Conservation (phyloP, 2,888 invertebrate genomes). For the Boloria euphrosyne region DNA sequence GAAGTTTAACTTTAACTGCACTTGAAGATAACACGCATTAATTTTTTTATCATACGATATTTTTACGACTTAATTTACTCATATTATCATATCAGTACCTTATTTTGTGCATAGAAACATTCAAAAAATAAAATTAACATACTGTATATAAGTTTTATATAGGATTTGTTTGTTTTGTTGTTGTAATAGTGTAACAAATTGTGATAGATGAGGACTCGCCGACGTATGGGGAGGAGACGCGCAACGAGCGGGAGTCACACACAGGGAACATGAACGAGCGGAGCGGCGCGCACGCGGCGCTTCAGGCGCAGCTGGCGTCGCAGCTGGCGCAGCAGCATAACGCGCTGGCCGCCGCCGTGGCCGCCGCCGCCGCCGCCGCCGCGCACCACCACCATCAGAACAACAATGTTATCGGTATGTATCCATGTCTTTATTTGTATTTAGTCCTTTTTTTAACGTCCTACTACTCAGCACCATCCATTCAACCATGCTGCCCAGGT, state of each 20-base stretch:
- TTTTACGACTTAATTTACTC: too few species aligned
- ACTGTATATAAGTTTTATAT: too few species aligned
- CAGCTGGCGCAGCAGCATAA: constrained; percentile 84
- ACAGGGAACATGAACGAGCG: constrained; percentile 52
- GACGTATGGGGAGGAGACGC: constrained; percentile 70
- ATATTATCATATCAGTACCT: too few species aligned
- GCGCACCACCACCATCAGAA: constrained; percentile 84
- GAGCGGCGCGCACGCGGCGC: constrained; percentile 70
- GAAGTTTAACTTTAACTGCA: too few species aligned
- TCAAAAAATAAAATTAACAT: too few species aligned
- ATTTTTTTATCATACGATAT: too few species aligned
- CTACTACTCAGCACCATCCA: too few species aligned
- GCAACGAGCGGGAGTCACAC: constrained; percentile 46
- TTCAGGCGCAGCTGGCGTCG: constrained; percentile 84
- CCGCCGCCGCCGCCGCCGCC: constrained; percentile 83
- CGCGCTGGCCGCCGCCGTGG: constrained; percentile 77
- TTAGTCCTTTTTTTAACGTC: not conserved
- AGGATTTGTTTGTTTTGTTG: too few species aligned
- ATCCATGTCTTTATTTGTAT: not conserved
- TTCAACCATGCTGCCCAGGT: too few species aligned
- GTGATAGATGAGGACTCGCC: constrained; percentile 76
- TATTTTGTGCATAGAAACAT: too few species aligned
- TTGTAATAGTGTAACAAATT: not conserved
- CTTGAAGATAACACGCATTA: too few species aligned
- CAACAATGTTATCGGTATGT: constrained; percentile 83